phyloP scores from a whole-genome alignment of 2,888 invertebrate species.

The Morinoia aosen region DNA sequence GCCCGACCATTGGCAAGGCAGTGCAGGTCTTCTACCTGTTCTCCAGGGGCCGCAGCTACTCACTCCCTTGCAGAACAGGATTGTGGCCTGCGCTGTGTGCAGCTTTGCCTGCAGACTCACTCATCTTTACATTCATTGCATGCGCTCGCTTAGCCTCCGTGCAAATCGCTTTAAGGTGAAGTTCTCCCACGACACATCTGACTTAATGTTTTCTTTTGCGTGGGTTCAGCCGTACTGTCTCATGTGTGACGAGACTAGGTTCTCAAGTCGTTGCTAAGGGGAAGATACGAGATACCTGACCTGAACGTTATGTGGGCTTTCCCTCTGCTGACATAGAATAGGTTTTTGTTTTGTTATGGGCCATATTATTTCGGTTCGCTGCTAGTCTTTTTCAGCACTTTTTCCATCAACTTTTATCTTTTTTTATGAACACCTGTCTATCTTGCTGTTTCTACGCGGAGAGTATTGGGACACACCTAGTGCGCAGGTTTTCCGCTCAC shows the following conservation, averaged over 20 bases:
- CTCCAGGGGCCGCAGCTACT: not conserved
- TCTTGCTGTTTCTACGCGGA: no score
- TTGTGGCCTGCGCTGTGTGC: not conserved
- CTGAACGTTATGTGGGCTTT: no score
- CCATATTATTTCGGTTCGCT: no score
- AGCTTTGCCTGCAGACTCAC: not conserved
- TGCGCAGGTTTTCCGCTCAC: no score
- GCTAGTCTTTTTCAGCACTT: no score
- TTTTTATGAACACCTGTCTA: no score
- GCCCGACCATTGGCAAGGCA: slow-evolving; percentile 16
- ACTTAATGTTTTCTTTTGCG: not conserved
- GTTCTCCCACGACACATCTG: not conserved
- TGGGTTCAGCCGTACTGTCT: not conserved
- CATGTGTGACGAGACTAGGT: not conserved
- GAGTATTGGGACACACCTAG: no score
- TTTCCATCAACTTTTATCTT: no score
- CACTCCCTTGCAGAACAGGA: not conserved
- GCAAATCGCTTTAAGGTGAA: not conserved
- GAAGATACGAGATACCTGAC: no score
- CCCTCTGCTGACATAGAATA: no score
- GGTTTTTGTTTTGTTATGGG: no score
- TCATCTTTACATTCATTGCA: not conserved
- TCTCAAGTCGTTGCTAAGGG: no score
- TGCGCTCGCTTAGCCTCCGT: not conserved
- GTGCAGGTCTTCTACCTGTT: slow-evolving; percentile 46